phyloP scores from a whole-genome alignment of 2,113 vertebrate species.

The Vulpes ferrilata region DNA sequence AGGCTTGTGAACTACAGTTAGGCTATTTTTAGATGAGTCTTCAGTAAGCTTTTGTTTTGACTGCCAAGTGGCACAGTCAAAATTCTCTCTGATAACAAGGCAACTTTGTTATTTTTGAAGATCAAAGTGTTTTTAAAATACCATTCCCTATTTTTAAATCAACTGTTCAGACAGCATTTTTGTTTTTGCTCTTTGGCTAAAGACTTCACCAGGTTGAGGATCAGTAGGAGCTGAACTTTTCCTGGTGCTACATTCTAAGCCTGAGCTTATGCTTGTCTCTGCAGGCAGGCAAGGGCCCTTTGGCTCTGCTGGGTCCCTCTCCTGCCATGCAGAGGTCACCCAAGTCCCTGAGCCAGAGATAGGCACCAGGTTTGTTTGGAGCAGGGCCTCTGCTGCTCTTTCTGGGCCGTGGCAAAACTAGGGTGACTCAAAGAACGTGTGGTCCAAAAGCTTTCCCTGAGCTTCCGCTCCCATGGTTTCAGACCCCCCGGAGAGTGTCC shows the following conservation, averaged over 20 bases:
- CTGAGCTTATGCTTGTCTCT: background rate
- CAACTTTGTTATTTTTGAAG: slow-evolving; percentile 17
- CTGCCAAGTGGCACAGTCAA: background rate
- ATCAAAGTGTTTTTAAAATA: slow-evolving; percentile 45
- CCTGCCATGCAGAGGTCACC: background rate
- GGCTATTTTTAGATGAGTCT: background rate
- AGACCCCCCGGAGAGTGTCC: background rate
- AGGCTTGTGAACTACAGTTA: background rate
- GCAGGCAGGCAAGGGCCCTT: background rate
- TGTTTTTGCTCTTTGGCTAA: background rate
- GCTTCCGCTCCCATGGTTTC: background rate
- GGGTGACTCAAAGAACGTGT: background rate
- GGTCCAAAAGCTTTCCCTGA: background rate
- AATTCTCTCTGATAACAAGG: slow-evolving; percentile 8
- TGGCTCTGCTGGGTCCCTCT: background rate
- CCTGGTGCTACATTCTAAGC: background rate
- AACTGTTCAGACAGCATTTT: background rate
- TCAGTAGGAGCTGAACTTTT: background rate
- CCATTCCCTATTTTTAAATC: background rate
- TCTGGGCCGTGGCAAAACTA: background rate
- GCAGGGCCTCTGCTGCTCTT: background rate
- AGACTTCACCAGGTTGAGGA: background rate
- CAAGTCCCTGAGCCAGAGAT: background rate
- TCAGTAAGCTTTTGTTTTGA: slow-evolving; percentile 48
- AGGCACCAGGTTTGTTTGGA: background rate